A percentile compares a stretch with the other conserved stretches of the same genome.
These are phyloP conservation scores for Onychorhynchus coronatus DNA, from an alignment of 2,113 vertebrate genomes.

Conservation along the genomic window DNA sequence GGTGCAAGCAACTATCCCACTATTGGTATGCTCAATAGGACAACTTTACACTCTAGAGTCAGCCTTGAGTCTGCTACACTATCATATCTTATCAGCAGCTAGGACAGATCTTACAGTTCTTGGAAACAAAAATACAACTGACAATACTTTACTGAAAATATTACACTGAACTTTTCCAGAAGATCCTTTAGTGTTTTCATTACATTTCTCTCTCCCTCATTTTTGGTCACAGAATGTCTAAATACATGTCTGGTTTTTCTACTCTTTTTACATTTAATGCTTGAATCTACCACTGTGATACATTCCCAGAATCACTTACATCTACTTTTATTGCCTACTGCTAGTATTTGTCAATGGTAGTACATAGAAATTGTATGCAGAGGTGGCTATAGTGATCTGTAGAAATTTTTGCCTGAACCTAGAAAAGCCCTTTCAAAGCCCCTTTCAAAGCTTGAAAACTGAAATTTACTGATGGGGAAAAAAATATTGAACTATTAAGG, in stretches of 20 bases:
- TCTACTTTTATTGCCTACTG: not conserved
- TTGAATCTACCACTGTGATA: not conserved
- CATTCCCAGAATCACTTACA: not conserved
- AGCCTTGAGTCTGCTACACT: not conserved
- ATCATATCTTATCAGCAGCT: not conserved
- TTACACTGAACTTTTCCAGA: not conserved
- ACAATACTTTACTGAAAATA: not conserved
- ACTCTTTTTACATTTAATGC: not conserved
- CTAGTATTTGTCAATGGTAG: not conserved
- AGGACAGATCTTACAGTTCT: not conserved
- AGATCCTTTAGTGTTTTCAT: not conserved
- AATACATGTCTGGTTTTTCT: not conserved
- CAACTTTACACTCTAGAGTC: not conserved
- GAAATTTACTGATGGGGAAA: constrained; percentile 22
- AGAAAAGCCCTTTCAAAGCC: constrained; percentile 6
- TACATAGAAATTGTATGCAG: not conserved
- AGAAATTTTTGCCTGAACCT: constrained; percentile 9
- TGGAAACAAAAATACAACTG: not conserved
- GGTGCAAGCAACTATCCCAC: not conserved
- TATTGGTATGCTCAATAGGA: not conserved
- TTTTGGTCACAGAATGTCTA: not conserved
- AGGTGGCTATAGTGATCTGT: not conserved
- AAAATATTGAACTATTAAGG: constrained; percentile 38
- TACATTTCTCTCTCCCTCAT: not conserved
- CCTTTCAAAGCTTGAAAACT: constrained; percentile 35